Evolutionary conservation across 2,797 vertebrate species (phyloP), one percentile per base, ranked within the genome.

Genomic region (Lagocephalus sceleratus): DNA sequence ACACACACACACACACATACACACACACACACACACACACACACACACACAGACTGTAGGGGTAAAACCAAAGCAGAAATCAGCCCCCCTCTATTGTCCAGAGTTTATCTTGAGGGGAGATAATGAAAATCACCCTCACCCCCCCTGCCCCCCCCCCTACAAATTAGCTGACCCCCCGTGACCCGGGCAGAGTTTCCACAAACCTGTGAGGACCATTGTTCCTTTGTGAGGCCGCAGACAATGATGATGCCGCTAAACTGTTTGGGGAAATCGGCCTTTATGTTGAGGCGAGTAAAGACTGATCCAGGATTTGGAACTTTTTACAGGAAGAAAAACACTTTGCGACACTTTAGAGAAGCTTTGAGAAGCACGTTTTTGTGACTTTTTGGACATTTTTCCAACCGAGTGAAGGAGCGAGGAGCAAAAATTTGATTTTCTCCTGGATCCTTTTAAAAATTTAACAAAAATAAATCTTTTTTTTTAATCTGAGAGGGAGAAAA

Each of bases 41-140:
- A 12, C 6, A 12, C 17, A 19, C 21, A 29, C 19, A 7, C 21
- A 14, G 50, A 49, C 22, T 35, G 29, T 40, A 4, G 2, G 12
- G 23, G 45, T 51, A 15, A 41, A 42, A 19, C 40, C 38, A 8
- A 16, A 32, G 39, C 25, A 50, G 26, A 35, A 20, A 53, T 29
- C 29, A 60, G 53, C 17, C 43, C 43, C 61, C 65, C 60, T 64
- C 53, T 49, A 73, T 76, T 80, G 77, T 76, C 53, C 20, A 48
- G 73, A 85, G 83, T 88, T 90, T 85, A 89, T 86, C 85, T 88
- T 82, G 73, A 64, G 75, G 68, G 63, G 66, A 85, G 84, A 83
- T 83, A 86, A 87, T 89, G 76, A 89, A 85, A 89, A 79, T 73
- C 74, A 71, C 64, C 16, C 32, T 38, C 49, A 48, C 73, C 66